Conservation (phyloP, 2,797 vertebrate genomes). For the Microcaecilia unicolor region DNA sequence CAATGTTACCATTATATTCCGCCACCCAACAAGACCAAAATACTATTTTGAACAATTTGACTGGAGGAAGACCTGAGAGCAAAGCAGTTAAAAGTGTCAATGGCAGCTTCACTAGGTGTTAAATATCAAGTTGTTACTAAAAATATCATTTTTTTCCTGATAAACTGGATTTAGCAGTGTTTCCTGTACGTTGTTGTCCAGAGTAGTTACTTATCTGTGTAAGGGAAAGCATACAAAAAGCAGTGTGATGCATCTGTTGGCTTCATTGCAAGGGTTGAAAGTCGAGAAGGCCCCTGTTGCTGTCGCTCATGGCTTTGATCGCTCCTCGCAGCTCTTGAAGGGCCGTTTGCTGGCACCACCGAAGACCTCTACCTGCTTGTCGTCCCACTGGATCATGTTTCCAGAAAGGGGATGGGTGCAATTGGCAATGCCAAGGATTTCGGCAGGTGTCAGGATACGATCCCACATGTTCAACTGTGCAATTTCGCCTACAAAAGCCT, state of each 20-base stretch:
- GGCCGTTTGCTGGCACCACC: slow-evolving; percentile 78
- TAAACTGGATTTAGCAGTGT: too few species aligned
- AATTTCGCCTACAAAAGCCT: slow-evolving; percentile 89
- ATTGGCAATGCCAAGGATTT: slow-evolving; percentile 77
- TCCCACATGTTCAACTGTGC: slow-evolving; percentile 92
- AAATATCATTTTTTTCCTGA: too few species aligned
- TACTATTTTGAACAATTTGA: too few species aligned
- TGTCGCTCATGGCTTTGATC: slow-evolving; percentile 52
- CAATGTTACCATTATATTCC: too few species aligned
- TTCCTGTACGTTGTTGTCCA: slow-evolving; percentile 11
- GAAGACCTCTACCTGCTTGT: slow-evolving; percentile 80
- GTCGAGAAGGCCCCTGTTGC: not conserved
- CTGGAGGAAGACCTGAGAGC: too few species aligned
- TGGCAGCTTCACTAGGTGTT: too few species aligned
- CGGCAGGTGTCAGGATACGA: slow-evolving; percentile 68
- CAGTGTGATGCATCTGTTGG: too few species aligned
- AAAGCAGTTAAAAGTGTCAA: too few species aligned
- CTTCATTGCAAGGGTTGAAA: not conserved
- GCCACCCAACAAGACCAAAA: too few species aligned
- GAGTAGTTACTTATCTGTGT: not conserved
- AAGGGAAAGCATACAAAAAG: slow-evolving; percentile 12
- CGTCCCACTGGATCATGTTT: slow-evolving; percentile 86
- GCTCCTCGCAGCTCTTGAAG: slow-evolving; percentile 72
- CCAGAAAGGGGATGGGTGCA: slow-evolving; percentile 73
- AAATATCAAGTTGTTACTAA: too few species aligned